These are phyloP conservation scores for Ciona savignyi DNA, from an alignment of 23 tunicate species.

Conservation along the genomic window DNA sequence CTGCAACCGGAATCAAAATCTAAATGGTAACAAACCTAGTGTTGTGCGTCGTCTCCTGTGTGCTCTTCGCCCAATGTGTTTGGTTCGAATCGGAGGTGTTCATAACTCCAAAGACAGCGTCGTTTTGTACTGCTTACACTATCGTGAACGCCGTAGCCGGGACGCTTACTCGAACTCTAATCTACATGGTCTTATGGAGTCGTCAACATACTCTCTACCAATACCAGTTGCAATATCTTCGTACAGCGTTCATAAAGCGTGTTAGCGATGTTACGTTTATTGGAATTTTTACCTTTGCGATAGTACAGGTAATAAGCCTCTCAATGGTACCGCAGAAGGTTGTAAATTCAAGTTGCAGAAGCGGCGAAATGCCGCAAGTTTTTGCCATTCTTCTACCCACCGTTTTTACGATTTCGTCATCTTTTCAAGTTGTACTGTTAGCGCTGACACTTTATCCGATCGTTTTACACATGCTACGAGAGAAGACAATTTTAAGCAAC, in stretches of 20 bases:
- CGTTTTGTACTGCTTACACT: not conserved
- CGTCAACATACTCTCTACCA: not conserved
- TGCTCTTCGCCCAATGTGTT: not conserved
- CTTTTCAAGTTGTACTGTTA: not conserved
- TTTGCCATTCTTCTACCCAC: not conserved
- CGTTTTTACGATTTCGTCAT: not conserved
- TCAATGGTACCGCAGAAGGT: not conserved
- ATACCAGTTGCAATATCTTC: not conserved
- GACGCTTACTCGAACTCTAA: not conserved
- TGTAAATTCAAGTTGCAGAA: not conserved
- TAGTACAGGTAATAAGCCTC: not conserved
- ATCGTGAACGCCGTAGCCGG: not conserved
- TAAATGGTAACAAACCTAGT: not conserved
- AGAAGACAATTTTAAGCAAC: not conserved
- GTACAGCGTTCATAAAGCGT: not conserved
- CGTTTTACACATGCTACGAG: not conserved
- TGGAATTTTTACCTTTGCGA: not conserved
- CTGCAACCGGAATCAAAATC: too few species aligned
- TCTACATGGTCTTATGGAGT: not conserved
- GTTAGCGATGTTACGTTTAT: not conserved
- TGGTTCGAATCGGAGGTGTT: not conserved
- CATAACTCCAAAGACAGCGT: not conserved
- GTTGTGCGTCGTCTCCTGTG: not conserved
- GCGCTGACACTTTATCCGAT: not conserved
- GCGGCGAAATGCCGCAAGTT: not conserved